Base-by-base conservation (phyloP, 2,797 vertebrate species). In the Ambastaia sidthimunki region DNA sequence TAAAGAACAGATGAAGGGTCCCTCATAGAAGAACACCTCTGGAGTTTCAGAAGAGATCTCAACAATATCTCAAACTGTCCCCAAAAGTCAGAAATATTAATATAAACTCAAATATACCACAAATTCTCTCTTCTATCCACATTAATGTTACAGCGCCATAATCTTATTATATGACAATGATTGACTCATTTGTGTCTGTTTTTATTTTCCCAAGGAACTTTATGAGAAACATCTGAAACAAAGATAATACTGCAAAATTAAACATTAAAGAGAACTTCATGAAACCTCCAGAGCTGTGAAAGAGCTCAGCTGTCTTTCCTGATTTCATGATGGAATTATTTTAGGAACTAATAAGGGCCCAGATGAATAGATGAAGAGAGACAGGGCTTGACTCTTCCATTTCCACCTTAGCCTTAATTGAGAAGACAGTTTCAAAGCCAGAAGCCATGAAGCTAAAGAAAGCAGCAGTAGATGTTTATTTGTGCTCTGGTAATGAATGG, bases 401-500 rank as follows among this genome's bases (percentile, higher is more conserved):
- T 86, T 87, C 83, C 82, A 86, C 85, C 85, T 88, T 80, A 83
- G 80, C 82, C 82, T 89, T 90, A 91, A 92, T 88, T 87, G 86
- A 90, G 86, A 87, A 85, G 85, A 88, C 87, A 86, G 90, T 91
- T 87, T 88, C 66, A 78, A 86, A 85, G 85, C 78, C n/a, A 83
- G 81, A 66, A 81, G 60, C 6, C 78, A 68, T 82, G 75, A 84
- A 84, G 82, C n/a, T 37, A 7, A 59, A 41, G 71, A 72, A 54
- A 76, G 73, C 78, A 18, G 21, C 31, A 10, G 74, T 52, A 72
- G 83, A 80, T 81, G 63, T 83, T 80, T 85, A 81, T 91, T 91
- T 90, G 87, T 89, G 91, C 90, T 88, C 87, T 88, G 89, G 81
- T 85, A 90, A 90, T 86, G 86, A 91, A 86, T 73, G 80, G 83